Evolutionary conservation across 2,888 invertebrate species (phyloP), one percentile per base, ranked within the genome.

Genomic region (Eupithecia dodoneata): DNA sequence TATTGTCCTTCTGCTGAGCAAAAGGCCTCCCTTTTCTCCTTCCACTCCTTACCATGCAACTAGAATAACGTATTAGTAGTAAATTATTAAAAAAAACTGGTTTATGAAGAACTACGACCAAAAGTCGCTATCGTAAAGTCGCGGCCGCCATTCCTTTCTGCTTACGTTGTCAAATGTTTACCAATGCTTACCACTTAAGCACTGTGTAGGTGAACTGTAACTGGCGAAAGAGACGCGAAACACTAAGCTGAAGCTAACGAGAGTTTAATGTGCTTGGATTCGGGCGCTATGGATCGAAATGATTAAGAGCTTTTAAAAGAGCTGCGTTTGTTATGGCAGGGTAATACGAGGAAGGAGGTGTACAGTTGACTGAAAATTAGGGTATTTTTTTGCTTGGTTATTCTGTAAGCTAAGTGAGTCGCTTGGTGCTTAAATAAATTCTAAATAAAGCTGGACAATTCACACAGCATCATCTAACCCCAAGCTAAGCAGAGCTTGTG

Each of bases 201-300:
- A 73, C 76, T 76, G 67, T 76, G 67, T 69, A 81, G 80, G 80
- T 81, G 77, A 69, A 67, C 67, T 78, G 76, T 63, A 72, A 74
- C 75, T 79, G 80, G 78, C 80, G 77, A 79, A 81, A 81, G 80
- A 83, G 81, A 81, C 80, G 80, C 83, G 76, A 82, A 82, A 82
- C 78, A 80, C 79, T 80, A 82, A 81, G 82, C 80, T 78, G 75
- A 71, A 76, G 76, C 79, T 84, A 84, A 84, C 84, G 84, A 84
- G 83, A 82, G 73, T 84, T 84, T 84, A 84, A 84, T 84, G 84
- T 82, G 66, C 74, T 73, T 75, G 77, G 52, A 69, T 72, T 72
- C 75, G 49, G 65, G 59, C 10, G 47, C 59, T 73, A 74, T 78
- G 76, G 78, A 74, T 69, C 55, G 70, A 76, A 79, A 76, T 79